Evolutionary conservation across 2,113 vertebrate species (phyloP), one percentile per base, ranked within the genome.

Genomic region (Delphinus delphis): DNA sequence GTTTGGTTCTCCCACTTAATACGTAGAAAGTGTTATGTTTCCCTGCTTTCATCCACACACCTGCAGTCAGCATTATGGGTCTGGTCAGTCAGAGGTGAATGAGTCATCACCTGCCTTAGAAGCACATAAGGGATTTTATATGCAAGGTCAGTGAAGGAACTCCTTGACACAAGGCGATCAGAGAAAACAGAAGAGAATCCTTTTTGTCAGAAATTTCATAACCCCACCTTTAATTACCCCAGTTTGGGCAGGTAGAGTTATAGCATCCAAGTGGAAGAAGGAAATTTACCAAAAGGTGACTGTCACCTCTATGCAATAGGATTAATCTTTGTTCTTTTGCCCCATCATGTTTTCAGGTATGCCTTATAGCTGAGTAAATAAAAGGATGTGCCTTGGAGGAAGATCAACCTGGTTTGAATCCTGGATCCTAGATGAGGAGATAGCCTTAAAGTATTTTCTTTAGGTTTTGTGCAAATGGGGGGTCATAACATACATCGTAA

Each of bases 11-110:
- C 33, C 38, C 92, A 86, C 38, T 83, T 86, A 93, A 55, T 17
- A 65, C 0, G 0, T 71, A 15, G 76, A 82, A 93, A 90, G 84
- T 76, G 25, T 58, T 58, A 68, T 77, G 58, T 0, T 36, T 62
- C 74, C 36, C 17, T 73, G 65, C 44, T 73, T 96, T 38, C 21
- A 28, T 33, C 25, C 76, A 62, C 25, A 88, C 33, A 58, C 70
- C 65, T 73, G 76, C 20, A 38, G 36, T 93, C 84, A 93, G 81
- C 85, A 68, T 12, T 50, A 10, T 41, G 18, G 44, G 36, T 53
- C 63, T 97, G 94, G 74, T 65, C 65, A 90, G n/a, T 87, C 68
- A 94, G 70, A 89, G 9, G 79, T 50, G 77, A 85, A 6, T 90
- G 93, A 97, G 23, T 96, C 86, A 96, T 41, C 55, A 70, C 2